A percentile compares a stretch with the other conserved stretches of the same genome.
Evolutionary conservation across 2,888 invertebrate species (phyloP).

Genomic region (Hirtodrosophila alboralis): DNA sequence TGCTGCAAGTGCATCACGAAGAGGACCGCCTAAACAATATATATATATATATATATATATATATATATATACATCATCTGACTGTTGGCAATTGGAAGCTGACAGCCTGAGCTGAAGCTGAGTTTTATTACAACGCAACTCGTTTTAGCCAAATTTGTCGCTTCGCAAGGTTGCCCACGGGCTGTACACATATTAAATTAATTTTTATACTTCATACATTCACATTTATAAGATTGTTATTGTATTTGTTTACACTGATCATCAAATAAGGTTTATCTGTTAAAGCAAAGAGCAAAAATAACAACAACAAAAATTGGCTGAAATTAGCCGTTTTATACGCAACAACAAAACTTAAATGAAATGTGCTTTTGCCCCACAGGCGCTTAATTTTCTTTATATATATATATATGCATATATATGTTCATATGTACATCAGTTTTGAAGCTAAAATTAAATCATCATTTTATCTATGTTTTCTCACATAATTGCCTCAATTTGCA

Average conservation of each 20-base stretch:
- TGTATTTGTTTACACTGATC: slow-evolving; percentile 30
- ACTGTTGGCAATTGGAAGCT: slow-evolving; percentile 28
- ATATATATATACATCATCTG: slow-evolving; percentile 5
- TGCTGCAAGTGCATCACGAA: slow-evolving; percentile 38
- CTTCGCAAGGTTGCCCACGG: slow-evolving; percentile 61
- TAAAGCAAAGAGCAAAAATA: slow-evolving; percentile 9
- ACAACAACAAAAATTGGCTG: slow-evolving; percentile 52
- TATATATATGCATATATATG: slow-evolving; percentile 13
- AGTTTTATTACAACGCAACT: slow-evolving; percentile 45
- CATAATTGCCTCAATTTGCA: slow-evolving; percentile 76
- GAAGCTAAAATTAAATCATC: slow-evolving; percentile 70
- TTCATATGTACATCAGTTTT: slow-evolving; percentile 7
- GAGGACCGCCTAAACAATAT: slow-evolving; percentile 23
- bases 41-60: too few species aligned
- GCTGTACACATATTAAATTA: slow-evolving; percentile 12
- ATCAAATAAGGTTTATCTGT: slow-evolving; percentile 38
- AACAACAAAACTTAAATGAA: slow-evolving; percentile 42
- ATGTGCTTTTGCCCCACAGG: slow-evolving; percentile 47
- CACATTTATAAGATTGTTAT: slow-evolving; percentile 25
- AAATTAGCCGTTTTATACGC: slow-evolving; percentile 56
- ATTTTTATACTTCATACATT: slow-evolving; percentile 5
- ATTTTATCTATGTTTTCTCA: slow-evolving; percentile 61
- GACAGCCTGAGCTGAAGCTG: slow-evolving; percentile 28
- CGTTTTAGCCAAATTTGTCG: slow-evolving; percentile 70
- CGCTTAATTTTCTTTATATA: slow-evolving; percentile 37